phyloP scores from a whole-genome alignment of 2,888 invertebrate species.

The Octodonta nipae region DNA sequence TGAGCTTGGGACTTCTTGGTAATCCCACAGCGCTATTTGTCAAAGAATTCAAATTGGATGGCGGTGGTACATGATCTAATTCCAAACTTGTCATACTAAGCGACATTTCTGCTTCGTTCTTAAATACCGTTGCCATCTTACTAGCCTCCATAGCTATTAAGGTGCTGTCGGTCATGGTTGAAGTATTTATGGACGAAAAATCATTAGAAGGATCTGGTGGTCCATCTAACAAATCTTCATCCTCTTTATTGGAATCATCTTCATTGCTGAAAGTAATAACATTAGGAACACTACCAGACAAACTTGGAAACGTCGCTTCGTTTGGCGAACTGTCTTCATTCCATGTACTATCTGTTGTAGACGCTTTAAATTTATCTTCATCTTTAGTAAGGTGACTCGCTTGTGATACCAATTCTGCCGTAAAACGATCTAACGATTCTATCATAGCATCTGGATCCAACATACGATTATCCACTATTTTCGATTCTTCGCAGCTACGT shows the following conservation, averaged over 20 bases:
- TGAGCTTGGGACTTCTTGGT: conserved; percentile 26
- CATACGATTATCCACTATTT: conserved; percentile 30
- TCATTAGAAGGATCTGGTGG: conserved; percentile 23
- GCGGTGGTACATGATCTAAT: conserved; percentile 61
- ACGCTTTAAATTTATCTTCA: conserved; percentile 20
- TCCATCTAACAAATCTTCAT: conserved; percentile 17
- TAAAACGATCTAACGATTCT: conserved; percentile 51
- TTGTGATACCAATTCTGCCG: conserved; percentile 50
- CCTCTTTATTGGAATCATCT: conserved; percentile 21
- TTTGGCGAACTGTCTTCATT: conserved; percentile 68
- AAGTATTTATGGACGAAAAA: conserved; percentile 41
- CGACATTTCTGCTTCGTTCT: conserved; percentile 41
- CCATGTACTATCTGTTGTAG: conserved; percentile 55
- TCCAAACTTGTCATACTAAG: conserved; percentile 50
- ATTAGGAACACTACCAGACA: conserved; percentile 62
- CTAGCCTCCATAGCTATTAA: conserved; percentile 64
- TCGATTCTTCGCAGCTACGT: conserved; percentile 25
- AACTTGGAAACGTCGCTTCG: conserved; percentile 68
- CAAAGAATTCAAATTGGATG: conserved; percentile 59
- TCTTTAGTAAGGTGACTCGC: conserved; percentile 46
- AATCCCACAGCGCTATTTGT: conserved; percentile 32
- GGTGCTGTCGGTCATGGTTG: conserved; percentile 54
- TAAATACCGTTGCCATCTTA: conserved; percentile 48
- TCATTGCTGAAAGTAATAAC: conserved; percentile 56
- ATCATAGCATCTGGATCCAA: conserved; percentile 54